phyloP scores from a whole-genome alignment of 2,888 invertebrate species.

The Microplitis deprimator region DNA sequence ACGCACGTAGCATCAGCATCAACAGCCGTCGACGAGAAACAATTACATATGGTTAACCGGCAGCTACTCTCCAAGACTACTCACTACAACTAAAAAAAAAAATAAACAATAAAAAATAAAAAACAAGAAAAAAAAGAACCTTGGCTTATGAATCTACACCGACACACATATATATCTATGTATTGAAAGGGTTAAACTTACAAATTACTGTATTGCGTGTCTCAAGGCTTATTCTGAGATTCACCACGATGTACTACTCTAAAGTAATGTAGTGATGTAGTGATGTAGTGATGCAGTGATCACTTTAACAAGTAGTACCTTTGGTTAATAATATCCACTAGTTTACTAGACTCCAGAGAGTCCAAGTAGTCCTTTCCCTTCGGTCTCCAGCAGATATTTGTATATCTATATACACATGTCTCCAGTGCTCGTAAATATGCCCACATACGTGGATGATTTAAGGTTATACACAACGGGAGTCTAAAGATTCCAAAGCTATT shows the following conservation, averaged over 20 bases:
- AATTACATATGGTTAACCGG: slow-evolving; percentile 52
- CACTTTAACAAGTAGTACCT: no score
- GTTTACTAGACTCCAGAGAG: background rate
- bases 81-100: slow-evolving; percentile 30
- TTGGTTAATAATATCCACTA: background rate
- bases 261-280: no score
- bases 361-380: slow-evolving; percentile 13
- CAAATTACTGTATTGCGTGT: slow-evolving; percentile 61
- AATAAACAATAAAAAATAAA: slow-evolving; percentile 15
- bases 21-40: slow-evolving; percentile 48
- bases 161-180: no score
- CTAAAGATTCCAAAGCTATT: slow-evolving; percentile 24
- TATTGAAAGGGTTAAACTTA: slow-evolving; percentile 48
- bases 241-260: no score
- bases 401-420: slow-evolving; percentile 28
- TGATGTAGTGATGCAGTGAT: no score
- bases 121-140: slow-evolving; percentile 30
- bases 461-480: slow-evolving; percentile 47
- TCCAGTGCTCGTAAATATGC: slow-evolving; percentile 48
- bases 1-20: slow-evolving; percentile 21
- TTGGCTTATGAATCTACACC: background rate
- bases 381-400: no score
- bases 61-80: slow-evolving; percentile 30
- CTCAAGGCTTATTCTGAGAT: slow-evolving; percentile 14
- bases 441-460: slow-evolving; percentile 50